These are phyloP conservation scores for Ceratosolen solmsi DNA, from an alignment of 1,140 invertebrate species.

Conservation along the genomic window DNA sequence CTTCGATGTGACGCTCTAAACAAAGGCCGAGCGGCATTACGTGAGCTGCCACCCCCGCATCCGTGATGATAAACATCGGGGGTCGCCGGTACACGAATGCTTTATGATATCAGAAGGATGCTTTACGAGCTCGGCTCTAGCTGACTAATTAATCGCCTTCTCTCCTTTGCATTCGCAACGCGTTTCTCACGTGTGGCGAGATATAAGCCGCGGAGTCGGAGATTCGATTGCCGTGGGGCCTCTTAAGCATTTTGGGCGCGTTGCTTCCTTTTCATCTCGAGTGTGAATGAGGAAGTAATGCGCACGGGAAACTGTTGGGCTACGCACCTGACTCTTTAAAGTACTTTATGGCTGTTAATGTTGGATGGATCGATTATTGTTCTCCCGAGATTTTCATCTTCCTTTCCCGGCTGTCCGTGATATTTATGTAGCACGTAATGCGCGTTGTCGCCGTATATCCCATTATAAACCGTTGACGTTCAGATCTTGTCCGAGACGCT, in stretches of 20 bases:
- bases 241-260: slow-evolving; percentile 16
- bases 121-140: background rate
- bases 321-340: slow-evolving; percentile 9
- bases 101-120: slow-evolving; percentile 7
- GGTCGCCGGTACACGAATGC: background rate
- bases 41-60: background rate
- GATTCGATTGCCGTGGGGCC: background rate
- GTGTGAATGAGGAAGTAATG: slow-evolving; percentile 17
- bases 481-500: background rate
- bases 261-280: background rate
- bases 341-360: background rate
- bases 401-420: background rate
- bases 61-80: slow-evolving; percentile 18
- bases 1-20: background rate
- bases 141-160: background rate
- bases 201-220: too few species aligned
- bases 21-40: background rate
- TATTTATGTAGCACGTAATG: slow-evolving; percentile 10
- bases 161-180: background rate
- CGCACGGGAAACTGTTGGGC: background rate
- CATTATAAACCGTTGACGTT: background rate
- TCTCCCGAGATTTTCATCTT: slow-evolving; percentile 8
- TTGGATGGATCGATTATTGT: background rate
- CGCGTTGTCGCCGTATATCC: background rate
- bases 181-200: background rate